Conservation (phyloP, 2,797 vertebrate species). For the Phrynocephalus vlangalii region DNA sequence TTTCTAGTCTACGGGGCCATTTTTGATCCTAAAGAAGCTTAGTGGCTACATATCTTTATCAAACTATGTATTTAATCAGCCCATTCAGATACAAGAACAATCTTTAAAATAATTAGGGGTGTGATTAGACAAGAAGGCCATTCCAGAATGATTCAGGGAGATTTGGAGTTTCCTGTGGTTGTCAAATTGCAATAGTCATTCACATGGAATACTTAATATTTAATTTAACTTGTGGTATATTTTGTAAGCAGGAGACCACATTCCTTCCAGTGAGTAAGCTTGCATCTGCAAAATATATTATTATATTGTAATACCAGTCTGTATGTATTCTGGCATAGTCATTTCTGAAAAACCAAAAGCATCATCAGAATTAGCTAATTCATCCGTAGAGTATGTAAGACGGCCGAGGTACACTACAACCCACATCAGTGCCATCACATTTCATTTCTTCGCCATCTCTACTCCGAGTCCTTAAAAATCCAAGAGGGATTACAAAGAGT, state of each 20-base stretch:
- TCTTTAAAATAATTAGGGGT: not conserved
- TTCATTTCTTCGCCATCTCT: slow-evolving; percentile 11
- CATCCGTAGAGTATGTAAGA: not conserved
- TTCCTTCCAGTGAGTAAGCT: not conserved
- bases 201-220: too few species aligned
- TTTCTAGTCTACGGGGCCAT: not conserved
- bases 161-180: too few species aligned
- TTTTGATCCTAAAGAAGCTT: not conserved
- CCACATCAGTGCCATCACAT: not conserved
- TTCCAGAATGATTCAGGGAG: too few species aligned
- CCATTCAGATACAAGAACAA: not conserved
- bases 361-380: not conserved
- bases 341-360: not conserved
- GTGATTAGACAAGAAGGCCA: too few species aligned
- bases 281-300: not conserved
- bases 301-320: not conserved
- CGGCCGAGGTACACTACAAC: not conserved
- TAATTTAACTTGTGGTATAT: not conserved
- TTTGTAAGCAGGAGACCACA: not conserved
- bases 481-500: not conserved
- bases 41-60: not conserved
- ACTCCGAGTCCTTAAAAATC: not conserved
- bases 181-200: too few species aligned
- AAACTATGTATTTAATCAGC: slow-evolving; percentile 4
- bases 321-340: not conserved